Evolutionary conservation across 1,140 invertebrate genomes (phyloP), one percentile per base, ranked within the genome.

Genomic region (Lucilia sericata): DNA sequence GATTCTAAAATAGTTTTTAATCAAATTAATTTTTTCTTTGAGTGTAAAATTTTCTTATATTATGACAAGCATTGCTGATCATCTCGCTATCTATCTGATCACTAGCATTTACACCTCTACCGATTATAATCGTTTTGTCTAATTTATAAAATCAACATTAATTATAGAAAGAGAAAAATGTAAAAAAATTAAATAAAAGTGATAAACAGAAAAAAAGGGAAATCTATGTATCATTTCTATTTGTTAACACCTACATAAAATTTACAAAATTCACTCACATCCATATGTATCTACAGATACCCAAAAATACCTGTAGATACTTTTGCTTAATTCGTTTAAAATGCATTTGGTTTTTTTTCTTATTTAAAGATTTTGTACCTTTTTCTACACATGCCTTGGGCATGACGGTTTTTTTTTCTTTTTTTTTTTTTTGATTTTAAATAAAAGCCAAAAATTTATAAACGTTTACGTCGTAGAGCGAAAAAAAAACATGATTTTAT

Each of bases 91-190:
- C 25, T 30, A 30, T 30, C 3, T 30, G 42, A n/a, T 70, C 65
- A 7, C n/a, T n/a, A 30, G 8, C n/a, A 80, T 49, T 80, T 80
- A 80, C 76, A 80, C 76, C 76, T 80, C 49, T 19, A 21, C n/a
- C 51, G 76, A 80, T 80, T 12, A 13, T 80, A 80, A 80, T 80
- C 76, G 42, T 19, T 21, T 25, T 80, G 42, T 80, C 76, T 80
- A 80, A 80, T 80, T 51, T 80, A 30, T 36, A 47, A 49, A 80
- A 80, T 78, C 76, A 80, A 49, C 76, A 51, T 80, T 49, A 80
- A 80, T 80, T 80, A 49, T 49, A 49, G 21, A 49, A 51, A 80
- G 30, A 80, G 21, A 19, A 42, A 78, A 78, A 78, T n/a, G 9
- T 34, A 78, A 14, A n/a, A 7, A n/a, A n/a, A 5, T 12, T 7